phyloP scores from a whole-genome alignment of 2,888 invertebrate species.

The Lampropteryx suffumata region DNA sequence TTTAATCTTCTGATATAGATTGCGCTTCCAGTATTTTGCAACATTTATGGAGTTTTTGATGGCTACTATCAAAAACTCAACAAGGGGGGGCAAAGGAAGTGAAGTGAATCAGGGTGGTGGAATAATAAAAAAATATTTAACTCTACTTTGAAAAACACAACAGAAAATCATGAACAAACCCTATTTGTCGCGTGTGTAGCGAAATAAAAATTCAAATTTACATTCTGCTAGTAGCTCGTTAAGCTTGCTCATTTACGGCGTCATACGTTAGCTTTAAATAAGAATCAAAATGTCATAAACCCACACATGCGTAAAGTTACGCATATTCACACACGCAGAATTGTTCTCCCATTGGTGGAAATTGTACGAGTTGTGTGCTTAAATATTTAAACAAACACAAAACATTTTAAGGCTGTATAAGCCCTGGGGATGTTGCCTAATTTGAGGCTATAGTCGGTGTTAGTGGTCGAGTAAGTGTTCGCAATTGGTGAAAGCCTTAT shows the following conservation, averaged over 20 bases:
- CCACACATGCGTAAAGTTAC: slow-evolving; percentile 22
- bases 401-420: slow-evolving; percentile 33
- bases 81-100: too few relatives aligned
- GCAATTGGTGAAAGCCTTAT: slow-evolving; percentile 22
- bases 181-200: slow-evolving; percentile 8
- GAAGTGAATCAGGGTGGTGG: too few relatives aligned
- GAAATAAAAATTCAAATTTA: slow-evolving; percentile 27
- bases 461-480: slow-evolving; percentile 39
- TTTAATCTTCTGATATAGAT: too few relatives aligned
- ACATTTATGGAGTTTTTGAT: too few relatives aligned
- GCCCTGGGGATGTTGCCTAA: slow-evolving; percentile 37
- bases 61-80: too few relatives aligned
- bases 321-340: slow-evolving; percentile 28
- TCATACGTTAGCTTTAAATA: slow-evolving; percentile 31
- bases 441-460: slow-evolving; percentile 41
- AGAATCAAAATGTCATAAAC: slow-evolving; percentile 33
- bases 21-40: too few relatives aligned
- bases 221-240: slow-evolving; percentile 27
- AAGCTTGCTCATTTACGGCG: slow-evolving; percentile 27
- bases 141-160: background rate
- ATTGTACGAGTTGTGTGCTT: slow-evolving; percentile 35
- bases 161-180: slow-evolving; percentile 2
- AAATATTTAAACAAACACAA: slow-evolving; percentile 46
- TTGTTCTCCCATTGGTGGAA: slow-evolving; percentile 34
- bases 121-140: background rate